Evolutionary conservation across 1,140 invertebrate species (phyloP).

Genomic region (Melipona quadrifasciata): DNA sequence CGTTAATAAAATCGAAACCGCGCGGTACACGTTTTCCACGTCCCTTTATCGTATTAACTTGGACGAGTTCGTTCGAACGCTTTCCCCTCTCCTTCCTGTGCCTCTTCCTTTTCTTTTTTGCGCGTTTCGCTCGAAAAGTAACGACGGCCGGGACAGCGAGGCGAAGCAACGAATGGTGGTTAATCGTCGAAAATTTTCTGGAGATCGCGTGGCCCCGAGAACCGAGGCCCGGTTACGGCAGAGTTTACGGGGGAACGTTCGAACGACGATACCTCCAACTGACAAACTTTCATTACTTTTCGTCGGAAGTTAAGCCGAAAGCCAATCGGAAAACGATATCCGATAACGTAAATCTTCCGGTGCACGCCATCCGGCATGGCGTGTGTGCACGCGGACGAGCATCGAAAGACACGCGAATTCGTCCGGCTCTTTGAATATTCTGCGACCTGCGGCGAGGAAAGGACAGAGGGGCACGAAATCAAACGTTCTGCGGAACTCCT

Average conservation of each 20-base stretch:
- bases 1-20: not conserved
- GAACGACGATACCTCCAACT: slow-evolving; percentile 49
- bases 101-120: not conserved
- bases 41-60: not conserved
- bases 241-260: slow-evolving; percentile 1
- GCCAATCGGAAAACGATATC: slow-evolving; percentile 76
- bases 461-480: slow-evolving; percentile 41
- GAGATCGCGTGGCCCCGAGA: not conserved
- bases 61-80: not conserved
- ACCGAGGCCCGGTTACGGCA: not conserved
- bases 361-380: slow-evolving; percentile 40
- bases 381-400: slow-evolving; percentile 45
- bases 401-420: slow-evolving; percentile 57
- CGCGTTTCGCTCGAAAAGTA: not conserved
- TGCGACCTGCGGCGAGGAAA: slow-evolving; percentile 34
- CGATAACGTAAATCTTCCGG: slow-evolving; percentile 73
- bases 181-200: not conserved
- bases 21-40: not conserved
- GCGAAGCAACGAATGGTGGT: not conserved
- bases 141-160: not conserved
- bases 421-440: slow-evolving; percentile 50
- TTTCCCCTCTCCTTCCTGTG: no score
- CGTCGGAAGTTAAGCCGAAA: slow-evolving; percentile 66
- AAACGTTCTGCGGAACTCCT: slow-evolving; percentile 41
- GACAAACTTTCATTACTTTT: slow-evolving; percentile 71